phyloP scores from a whole-genome alignment of 2,888 invertebrate species.

The Dexiosoma caninum region DNA sequence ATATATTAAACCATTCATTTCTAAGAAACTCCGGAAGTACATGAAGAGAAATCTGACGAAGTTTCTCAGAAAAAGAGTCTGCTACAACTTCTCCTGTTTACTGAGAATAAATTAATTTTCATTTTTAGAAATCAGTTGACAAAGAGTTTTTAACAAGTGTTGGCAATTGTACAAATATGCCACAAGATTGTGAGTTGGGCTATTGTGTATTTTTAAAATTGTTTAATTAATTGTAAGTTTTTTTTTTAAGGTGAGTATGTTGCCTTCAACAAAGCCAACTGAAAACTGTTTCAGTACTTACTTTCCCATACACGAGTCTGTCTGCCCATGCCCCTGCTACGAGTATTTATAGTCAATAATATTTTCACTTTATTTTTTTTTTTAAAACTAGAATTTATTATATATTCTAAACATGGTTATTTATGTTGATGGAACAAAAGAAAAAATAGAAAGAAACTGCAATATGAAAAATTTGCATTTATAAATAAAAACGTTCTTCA shows the following conservation, averaged over 20 bases:
- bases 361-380: conserved; percentile 43
- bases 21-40: no score
- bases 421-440: neutral
- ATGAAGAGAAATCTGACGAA: no score
- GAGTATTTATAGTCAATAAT: conserved; percentile 15
- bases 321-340: neutral
- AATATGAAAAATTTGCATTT: conserved; percentile 63
- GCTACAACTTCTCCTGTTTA: no score
- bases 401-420: conserved; percentile 58
- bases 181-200: no score
- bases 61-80: no score
- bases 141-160: no score
- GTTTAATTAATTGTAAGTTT: no score
- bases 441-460: conserved; percentile 25
- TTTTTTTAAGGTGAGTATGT: neutral
- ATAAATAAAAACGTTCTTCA: conserved; percentile 47
- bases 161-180: no score
- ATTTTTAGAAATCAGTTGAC: no score
- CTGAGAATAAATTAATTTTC: no score
- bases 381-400: conserved; percentile 47
- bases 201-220: no score
- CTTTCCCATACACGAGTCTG: neutral
- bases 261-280: neutral
- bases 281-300: neutral
- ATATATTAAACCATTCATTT: no score